phyloP scores from a whole-genome alignment of 2,797 vertebrate species.

The Manis javanica region DNA sequence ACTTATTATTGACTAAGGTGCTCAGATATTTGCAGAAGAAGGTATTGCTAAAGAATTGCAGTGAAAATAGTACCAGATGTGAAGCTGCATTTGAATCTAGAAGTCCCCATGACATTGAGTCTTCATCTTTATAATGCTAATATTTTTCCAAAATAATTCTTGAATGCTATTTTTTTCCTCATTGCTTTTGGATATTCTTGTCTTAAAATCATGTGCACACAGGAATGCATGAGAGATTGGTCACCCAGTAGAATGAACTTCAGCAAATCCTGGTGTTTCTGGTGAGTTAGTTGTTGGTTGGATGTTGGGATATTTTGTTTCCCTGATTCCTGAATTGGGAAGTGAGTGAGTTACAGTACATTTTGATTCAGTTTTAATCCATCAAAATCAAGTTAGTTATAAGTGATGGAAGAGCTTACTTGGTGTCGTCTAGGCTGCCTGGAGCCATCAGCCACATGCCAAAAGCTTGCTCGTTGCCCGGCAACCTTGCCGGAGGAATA shows the following conservation, averaged over 20 bases:
- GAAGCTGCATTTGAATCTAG: neutral
- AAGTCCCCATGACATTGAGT: neutral
- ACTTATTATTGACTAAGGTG: neutral
- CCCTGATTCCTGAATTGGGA: slow-evolving; percentile 77
- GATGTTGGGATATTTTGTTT: slow-evolving; percentile 74
- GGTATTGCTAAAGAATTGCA: neutral
- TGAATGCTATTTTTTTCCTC: neutral
- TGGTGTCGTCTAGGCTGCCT: slow-evolving; percentile 76
- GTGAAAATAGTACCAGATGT: neutral
- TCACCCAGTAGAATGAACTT: slow-evolving; percentile 55
- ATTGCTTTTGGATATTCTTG: slow-evolving; percentile 11
- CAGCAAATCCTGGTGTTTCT: slow-evolving; percentile 39
- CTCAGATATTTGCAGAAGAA: neutral
- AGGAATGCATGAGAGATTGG: neutral
- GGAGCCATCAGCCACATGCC: slow-evolving; percentile 87
- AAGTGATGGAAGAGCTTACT: slow-evolving; percentile 86
- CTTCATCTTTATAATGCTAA: neutral
- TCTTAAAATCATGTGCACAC: neutral
- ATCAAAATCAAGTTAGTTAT: slow-evolving; percentile 91
- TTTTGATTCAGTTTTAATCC: slow-evolving; percentile 89
- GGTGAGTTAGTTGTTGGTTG: slow-evolving; percentile 48
- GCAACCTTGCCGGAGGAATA: slow-evolving; percentile 90
- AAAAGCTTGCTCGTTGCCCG: slow-evolving; percentile 91
- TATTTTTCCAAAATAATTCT: neutral
- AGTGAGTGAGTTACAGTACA: slow-evolving; percentile 77